Percentiles rank a stretch among this genome's conserved stretches.
Conservation (phyloP, 1,140 invertebrate species). For the Polyergus mexicanus region DNA sequence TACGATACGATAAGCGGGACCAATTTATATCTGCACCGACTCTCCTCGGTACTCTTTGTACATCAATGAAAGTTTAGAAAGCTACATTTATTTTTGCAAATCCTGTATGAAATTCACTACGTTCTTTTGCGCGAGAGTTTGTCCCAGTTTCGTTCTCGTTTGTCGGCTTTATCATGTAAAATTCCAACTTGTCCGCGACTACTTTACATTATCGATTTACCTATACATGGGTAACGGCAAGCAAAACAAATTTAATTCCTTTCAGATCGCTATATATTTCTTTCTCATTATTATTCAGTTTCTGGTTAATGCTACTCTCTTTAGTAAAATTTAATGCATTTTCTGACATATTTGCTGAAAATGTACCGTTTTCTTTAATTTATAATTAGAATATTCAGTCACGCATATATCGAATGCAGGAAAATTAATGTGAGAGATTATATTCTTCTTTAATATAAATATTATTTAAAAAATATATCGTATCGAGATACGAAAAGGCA, state of each 20-base stretch:
- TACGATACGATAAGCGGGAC: conserved; percentile 2
- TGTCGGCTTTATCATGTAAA: conserved; percentile 62
- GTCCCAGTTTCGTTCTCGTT: conserved; percentile 61
- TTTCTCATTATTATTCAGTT: background rate
- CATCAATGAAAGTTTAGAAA: conserved; percentile 55
- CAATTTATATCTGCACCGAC: conserved; percentile 21
- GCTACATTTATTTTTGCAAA: conserved; percentile 59
- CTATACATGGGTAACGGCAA: conserved; percentile 20
- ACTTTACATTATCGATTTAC: conserved; percentile 60
- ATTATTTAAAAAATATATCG: background rate
- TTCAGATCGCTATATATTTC: conserved; percentile 10
- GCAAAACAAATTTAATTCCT: conserved; percentile 42
- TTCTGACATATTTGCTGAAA: background rate
- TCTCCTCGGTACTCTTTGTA: conserved; percentile 27
- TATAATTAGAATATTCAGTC: background rate
- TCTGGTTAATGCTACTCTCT: background rate
- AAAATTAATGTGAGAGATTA: background rate
- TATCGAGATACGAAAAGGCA: conserved; percentile 14
- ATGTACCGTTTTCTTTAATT: background rate
- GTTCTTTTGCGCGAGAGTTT: conserved; percentile 49
- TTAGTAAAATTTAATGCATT: background rate
- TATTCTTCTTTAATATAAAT: background rate
- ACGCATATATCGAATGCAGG: background rate
- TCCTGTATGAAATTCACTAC: conserved; percentile 31
- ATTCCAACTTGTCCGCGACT: conserved; percentile 37